Percentiles rank a stretch among this genome's conserved stretches.
Conservation (phyloP, 2,797 vertebrate genomes). For the Hephaestus fuliginosus region DNA sequence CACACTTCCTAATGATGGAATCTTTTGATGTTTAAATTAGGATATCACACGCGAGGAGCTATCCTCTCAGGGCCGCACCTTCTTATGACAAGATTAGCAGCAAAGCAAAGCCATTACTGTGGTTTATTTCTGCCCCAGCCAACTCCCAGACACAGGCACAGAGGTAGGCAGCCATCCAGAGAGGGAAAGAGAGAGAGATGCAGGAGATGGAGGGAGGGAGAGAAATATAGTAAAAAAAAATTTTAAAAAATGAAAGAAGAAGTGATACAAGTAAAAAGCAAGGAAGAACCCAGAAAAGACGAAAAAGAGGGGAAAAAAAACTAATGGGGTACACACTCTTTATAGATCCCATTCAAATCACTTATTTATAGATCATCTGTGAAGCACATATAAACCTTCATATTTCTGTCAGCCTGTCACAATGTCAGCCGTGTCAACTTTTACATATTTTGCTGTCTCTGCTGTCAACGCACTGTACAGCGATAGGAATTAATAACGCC, state of each 20-base stretch:
- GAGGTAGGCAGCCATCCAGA: constrained; percentile 70
- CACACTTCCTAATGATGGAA: constrained; percentile 83
- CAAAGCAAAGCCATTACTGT: constrained; percentile 84
- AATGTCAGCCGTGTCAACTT: constrained; percentile 72
- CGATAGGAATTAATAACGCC: constrained; percentile 65
- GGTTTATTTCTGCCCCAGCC: constrained; percentile 81
- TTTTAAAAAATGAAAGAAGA: background rate
- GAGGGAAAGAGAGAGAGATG: constrained; percentile 37
- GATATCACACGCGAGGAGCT: constrained; percentile 83
- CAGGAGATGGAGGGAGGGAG: constrained; percentile 6
- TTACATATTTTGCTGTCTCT: constrained; percentile 70
- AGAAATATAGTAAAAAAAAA: constrained; percentile 7
- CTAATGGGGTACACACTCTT: constrained; percentile 70
- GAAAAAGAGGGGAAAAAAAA: constrained; percentile 46
- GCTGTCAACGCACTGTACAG: constrained; percentile 67
- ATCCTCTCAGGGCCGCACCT: constrained; percentile 84
- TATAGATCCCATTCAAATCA: constrained; percentile 65
- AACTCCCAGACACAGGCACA: constrained; percentile 70
- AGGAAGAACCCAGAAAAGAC: constrained; percentile 47
- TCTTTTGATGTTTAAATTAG: constrained; percentile 89
- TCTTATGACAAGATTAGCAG: constrained; percentile 86
- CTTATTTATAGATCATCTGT: constrained; percentile 78
- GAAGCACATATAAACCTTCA: constrained; percentile 62
- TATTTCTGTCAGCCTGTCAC: constrained; percentile 73
- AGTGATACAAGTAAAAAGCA: constrained; percentile 14